These are phyloP conservation scores for Callimorpha dominula DNA, from an alignment of 2,888 invertebrate species.

Conservation along the genomic window DNA sequence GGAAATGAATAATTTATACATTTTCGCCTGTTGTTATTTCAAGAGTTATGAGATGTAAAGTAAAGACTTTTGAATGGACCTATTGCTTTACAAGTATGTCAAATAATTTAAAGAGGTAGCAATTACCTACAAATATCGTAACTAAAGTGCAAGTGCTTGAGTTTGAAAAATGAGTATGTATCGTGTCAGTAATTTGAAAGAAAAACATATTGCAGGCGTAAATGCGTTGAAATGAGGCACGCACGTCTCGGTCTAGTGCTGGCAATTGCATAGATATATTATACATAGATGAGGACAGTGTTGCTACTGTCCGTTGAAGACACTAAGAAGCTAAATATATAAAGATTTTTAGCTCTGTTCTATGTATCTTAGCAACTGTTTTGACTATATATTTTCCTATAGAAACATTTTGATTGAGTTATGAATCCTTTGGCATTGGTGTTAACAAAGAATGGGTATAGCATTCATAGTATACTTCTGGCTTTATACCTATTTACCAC, in stretches of 20 bases:
- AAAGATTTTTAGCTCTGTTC: too few relatives aligned
- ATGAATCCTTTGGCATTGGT: too few relatives aligned
- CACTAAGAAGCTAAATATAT: neutral
- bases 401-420: too few relatives aligned
- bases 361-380: too few relatives aligned
- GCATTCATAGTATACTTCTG: too few relatives aligned
- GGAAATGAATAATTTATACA: too few relatives aligned
- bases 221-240: conserved; percentile 45
- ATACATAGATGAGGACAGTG: neutral
- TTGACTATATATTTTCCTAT: too few relatives aligned
- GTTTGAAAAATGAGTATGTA: conserved; percentile 27
- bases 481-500: too few relatives aligned
- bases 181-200: conserved; percentile 41
- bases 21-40: too few relatives aligned
- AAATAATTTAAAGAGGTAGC: neutral
- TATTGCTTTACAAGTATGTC: neutral
- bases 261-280: neutral
- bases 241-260: conserved; percentile 42
- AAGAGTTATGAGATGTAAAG: too few relatives aligned
- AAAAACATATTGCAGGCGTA: conserved; percentile 37
- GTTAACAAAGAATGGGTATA: too few relatives aligned
- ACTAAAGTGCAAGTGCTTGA: conserved; percentile 6
- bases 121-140: conserved; percentile 2
- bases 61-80: neutral
- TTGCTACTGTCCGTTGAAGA: neutral